Base-by-base conservation (phyloP, 2,888 invertebrate species). In the Tiliacea aurago region DNA sequence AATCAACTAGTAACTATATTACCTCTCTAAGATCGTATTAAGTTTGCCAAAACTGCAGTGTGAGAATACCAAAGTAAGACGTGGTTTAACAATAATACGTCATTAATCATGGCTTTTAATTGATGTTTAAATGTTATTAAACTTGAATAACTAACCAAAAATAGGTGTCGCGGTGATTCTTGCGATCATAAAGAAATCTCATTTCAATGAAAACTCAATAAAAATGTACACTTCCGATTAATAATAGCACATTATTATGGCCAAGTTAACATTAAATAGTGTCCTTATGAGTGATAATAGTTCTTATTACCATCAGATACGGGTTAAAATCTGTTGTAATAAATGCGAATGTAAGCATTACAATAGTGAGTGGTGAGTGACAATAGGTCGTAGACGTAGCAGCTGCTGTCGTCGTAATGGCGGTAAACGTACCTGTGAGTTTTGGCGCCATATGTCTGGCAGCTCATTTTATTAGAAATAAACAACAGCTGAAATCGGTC, bases 331-430 rank as follows among this genome's bases (percentile, higher is more conserved):
- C 53, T 45, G 75, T 86, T 80, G 79, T 71, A 86, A 78, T 78
- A 77, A 83, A 80, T 78, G 64, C 76, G 78, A 83, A 80, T 86
- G 77, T 82, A 79, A 84, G 79, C 87, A 89, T 87, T 85, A 87
- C 76, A 83, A 78, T 76, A 73, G 75, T 28, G 28, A 28, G 28
- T 28, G 28, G 28, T 28, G 28, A 28, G 28, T 86, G 85, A 90
- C 91, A 92, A 90, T 91, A 71, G 90, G 88, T 91, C 91, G 90
- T 84, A 81, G 83, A 84, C 78, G 83, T 78, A 90, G 92, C 93
- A 93, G 92, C 93, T 93, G 92, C 93, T 93, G 93, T 90, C 87
- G 86, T 84, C 84, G 87, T 87, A 89, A 87, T 88, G 87, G 89
- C 81, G 73, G 83, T 67, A 70, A 69, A 74, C 72, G 74, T 84